A percentile compares a stretch with the other conserved stretches of the same genome.
Evolutionary conservation across 2,797 vertebrate species (phyloP).

Genomic region (Hippocampus kuda): DNA sequence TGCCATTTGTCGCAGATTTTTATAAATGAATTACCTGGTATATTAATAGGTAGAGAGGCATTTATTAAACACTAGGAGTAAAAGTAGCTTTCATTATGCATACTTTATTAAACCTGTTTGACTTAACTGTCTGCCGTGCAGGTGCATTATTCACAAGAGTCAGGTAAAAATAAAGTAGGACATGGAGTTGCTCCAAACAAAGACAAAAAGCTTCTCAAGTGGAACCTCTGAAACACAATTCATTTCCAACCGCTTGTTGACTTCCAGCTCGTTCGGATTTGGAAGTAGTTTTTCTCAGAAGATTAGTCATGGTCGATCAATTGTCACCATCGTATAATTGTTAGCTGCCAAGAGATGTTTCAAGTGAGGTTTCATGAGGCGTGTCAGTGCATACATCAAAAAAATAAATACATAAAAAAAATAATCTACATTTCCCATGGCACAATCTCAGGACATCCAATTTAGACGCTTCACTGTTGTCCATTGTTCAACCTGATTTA

Average conservation of each 20-base stretch:
- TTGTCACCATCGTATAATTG: too few species aligned
- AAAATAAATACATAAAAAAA: too few species aligned
- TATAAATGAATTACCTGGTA: slow-evolving; percentile 62
- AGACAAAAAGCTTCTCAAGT: not conserved
- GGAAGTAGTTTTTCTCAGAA: not conserved
- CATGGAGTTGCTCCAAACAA: not conserved
- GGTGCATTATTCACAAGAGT: not conserved
- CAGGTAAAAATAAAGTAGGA: not conserved
- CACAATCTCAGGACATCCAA: too few species aligned
- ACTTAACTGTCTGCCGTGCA: slow-evolving; percentile 25
- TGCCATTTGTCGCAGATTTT: slow-evolving; percentile 63
- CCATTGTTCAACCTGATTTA: not conserved
- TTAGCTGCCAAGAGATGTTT: too few species aligned
- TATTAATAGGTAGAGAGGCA: slow-evolving; percentile 66
- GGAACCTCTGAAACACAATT: not conserved
- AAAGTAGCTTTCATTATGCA: slow-evolving; percentile 72
- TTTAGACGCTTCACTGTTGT: too few species aligned
- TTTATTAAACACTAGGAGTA: slow-evolving; percentile 69
- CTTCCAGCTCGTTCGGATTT: not conserved
- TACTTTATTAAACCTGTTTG: slow-evolving; percentile 65
- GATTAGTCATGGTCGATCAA: too few species aligned
- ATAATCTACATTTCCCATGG: too few species aligned
- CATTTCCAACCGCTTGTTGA: not conserved
- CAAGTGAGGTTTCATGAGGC: too few species aligned
- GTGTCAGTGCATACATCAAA: too few species aligned